Percentiles rank a stretch among this genome's conserved stretches.
These are phyloP conservation scores for Melipona bicolor DNA, from an alignment of 2,888 invertebrate genomes.

Conservation along the genomic window DNA sequence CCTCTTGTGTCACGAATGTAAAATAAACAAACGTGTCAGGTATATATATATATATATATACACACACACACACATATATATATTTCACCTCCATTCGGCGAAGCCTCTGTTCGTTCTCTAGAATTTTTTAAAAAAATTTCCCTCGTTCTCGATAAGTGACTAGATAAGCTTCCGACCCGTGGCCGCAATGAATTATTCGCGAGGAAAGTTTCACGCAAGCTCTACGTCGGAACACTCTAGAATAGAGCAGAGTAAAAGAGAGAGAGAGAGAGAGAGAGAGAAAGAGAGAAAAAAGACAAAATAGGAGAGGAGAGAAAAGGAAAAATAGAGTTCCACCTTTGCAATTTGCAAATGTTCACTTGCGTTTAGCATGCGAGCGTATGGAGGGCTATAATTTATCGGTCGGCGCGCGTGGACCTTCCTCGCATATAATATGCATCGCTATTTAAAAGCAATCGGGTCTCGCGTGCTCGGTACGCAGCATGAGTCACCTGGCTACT, in stretches of 20 bases:
- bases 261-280: too few relatives aligned
- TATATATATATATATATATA: not conserved
- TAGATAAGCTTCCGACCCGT: not conserved
- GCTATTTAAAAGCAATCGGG: constrained; percentile 56
- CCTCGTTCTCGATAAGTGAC: not conserved
- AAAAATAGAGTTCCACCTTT: not conserved
- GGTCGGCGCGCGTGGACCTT: not conserved
- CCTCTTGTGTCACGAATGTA: constrained; percentile 1
- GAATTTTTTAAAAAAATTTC: not conserved
- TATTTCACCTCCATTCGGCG: not conserved
- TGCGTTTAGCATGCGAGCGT: constrained; percentile 23
- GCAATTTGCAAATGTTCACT: constrained; percentile 17
- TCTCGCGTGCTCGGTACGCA: constrained; percentile 42
- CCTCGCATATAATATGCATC: constrained; percentile 45
- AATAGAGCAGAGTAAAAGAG: not conserved
- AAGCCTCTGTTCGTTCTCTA: not conserved
- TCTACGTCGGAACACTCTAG: not conserved
- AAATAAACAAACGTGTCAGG: constrained; percentile 4
- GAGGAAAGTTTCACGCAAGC: constrained; percentile 8
- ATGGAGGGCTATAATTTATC: constrained; percentile 16
- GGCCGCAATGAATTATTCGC: constrained; percentile 20
- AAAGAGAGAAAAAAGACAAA: not conserved
- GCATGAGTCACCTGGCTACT: constrained; percentile 53
- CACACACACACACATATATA: not conserved
- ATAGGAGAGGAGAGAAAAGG: too few relatives aligned